Evolutionary conservation across 2,113 vertebrate genomes (phyloP).

Genomic region (Mus pahari): DNA sequence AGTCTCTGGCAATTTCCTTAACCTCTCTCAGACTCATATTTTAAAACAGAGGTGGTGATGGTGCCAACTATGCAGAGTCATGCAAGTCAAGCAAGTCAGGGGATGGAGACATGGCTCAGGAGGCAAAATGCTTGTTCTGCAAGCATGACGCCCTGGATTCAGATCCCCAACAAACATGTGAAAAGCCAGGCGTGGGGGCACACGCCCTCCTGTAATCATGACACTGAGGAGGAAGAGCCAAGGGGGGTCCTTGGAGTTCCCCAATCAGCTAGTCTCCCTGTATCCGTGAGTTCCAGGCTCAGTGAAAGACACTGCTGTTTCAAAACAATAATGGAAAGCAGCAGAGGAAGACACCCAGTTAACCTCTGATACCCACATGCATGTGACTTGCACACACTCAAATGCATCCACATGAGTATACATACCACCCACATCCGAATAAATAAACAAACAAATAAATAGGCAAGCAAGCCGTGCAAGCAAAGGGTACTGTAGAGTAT

Average conservation of each 20-base stretch:
- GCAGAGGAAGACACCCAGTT: no score
- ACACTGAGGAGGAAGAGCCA: no score
- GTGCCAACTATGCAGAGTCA: background rate
- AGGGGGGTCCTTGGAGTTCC: background rate
- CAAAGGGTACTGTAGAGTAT: background rate
- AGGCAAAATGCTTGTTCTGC: background rate
- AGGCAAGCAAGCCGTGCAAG: background rate
- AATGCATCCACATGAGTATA: background rate
- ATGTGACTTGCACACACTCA: background rate
- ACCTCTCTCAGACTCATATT: background rate
- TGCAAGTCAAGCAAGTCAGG: background rate
- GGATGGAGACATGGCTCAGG: background rate
- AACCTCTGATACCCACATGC: background rate
- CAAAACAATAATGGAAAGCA: background rate
- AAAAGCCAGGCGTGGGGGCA: background rate
- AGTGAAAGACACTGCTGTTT: background rate
- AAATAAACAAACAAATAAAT: background rate
- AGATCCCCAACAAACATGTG: background rate
- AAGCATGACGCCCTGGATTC: background rate
- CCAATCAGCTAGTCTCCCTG: background rate
- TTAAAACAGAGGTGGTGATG: background rate
- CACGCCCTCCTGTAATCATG: background rate
- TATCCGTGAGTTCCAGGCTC: background rate
- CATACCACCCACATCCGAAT: background rate
- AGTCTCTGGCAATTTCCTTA: background rate